Base-by-base conservation (phyloP, 2,113 vertebrate species). In the Cyprinodon tularosa region DNA sequence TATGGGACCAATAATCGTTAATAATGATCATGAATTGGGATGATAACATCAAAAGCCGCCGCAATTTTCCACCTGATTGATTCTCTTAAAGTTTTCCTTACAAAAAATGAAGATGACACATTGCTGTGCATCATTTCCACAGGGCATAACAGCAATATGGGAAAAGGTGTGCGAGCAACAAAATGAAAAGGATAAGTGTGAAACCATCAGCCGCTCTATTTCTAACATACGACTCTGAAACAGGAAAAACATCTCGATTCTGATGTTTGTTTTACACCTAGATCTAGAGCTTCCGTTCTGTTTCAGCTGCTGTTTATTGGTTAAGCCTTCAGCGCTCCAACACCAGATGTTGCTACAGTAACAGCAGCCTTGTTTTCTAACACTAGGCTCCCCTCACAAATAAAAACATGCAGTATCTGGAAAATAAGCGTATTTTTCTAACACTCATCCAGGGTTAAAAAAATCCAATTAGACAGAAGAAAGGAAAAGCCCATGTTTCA, bases 281-380 rank as follows among this genome's bases (percentile, higher is more conserved):
- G 40, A 42, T 6, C 4, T 42, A 42, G 40, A 42, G 40, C 40
- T 42, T 42, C 20, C 20, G 8, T 59, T 10, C 53, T 59, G 53
- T n/a, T n/a, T 57, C 50, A 15, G 50, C 50, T 8, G 3, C 53
- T n/a, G 53, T 59, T n/a, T 59, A 17, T n/a, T n/a, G 53, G 53
- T 6, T 7, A 20, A 20, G 53, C 17, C 53, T 59, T 59, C 53
- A 20, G n/a, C 20, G 17, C 20, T 42, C 8, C 4, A 53, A 15
- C 50, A 15, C 17, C 14, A 20, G n/a, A 0, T 12, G 17, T n/a
- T 59, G n/a, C 53, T n/a, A 12, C n/a, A 7, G n/a, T 22, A n/a
- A 59, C 53, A 59, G 53, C 53, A 20, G 53, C 53, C 53, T 20
- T 1, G n/a, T 64, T 72, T 17, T 13, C 66, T 42, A 73, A 65